Evolutionary conservation across 2,888 invertebrate genomes (phyloP).

Genomic region (Keiferia lycopersicella): DNA sequence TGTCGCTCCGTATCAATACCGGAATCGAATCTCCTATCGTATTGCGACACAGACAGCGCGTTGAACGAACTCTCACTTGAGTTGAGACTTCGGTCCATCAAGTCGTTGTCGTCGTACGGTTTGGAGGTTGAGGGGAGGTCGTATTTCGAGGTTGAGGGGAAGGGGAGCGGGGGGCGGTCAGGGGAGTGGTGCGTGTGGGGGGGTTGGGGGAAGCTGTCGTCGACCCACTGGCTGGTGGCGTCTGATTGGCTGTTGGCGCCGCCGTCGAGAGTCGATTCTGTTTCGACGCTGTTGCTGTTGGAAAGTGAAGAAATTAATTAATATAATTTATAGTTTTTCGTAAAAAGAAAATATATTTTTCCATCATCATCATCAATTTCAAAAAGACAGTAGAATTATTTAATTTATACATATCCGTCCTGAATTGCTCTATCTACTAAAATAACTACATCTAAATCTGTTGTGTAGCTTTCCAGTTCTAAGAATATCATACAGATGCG

Average conservation of each 20-base stretch:
- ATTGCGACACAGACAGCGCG: conserved; percentile 63
- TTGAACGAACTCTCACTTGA: conserved; percentile 75
- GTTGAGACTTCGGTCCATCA: conserved; percentile 61
- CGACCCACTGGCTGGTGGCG: conserved; percentile 78
- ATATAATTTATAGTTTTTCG: neutral
- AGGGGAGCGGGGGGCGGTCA: conserved; percentile 41
- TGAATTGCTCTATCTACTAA: no score
- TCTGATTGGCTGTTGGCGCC: conserved; percentile 64
- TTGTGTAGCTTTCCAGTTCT: no score
- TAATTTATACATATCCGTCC: no score
- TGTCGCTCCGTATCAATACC: conserved; percentile 63
- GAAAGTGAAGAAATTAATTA: no score
- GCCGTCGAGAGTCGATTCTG: conserved; percentile 61
- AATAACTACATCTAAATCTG: no score
- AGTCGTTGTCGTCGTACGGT: conserved; percentile 65
- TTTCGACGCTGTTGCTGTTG: conserved; percentile 51
- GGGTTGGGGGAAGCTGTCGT: conserved; percentile 75
- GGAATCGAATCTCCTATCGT: conserved; percentile 55
- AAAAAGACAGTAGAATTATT: no score
- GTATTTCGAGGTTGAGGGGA: conserved; percentile 59
- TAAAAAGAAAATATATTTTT: no score
- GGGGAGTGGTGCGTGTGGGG: conserved; percentile 59
- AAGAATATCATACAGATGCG: no score
- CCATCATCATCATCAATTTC: no score
- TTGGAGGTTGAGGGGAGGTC: conserved; percentile 66